Evolutionary conservation across 2,888 invertebrate species (phyloP).

Genomic region (Rhimphoctona megacephalus): DNA sequence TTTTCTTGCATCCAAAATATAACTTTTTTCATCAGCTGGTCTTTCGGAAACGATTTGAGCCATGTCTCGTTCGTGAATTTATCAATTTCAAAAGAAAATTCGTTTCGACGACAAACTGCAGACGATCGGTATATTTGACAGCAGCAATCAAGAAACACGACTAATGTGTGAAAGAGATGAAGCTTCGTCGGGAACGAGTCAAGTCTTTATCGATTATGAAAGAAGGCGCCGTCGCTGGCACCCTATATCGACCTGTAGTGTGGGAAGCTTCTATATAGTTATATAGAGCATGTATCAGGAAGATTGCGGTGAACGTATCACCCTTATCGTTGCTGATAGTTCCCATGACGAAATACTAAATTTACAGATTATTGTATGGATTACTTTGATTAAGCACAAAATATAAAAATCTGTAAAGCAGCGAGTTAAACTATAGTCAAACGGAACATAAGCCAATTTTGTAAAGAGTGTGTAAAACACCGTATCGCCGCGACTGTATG

Average conservation of each 20-base stretch:
- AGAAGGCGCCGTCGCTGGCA: slow-evolving; percentile 41
- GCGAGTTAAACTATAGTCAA: not conserved
- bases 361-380: not conserved
- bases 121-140: not conserved
- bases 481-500: not conserved
- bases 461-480: not conserved
- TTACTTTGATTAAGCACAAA: not conserved
- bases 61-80: slow-evolving; percentile 33
- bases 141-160: slow-evolving; percentile 30
- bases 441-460: not conserved
- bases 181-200: slow-evolving; percentile 34
- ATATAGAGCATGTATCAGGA: not conserved
- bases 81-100: not conserved
- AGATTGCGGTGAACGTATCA: not conserved
- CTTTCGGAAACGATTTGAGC: slow-evolving; percentile 69
- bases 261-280: slow-evolving; percentile 12
- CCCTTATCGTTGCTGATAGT: not conserved
- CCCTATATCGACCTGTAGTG: slow-evolving; percentile 22
- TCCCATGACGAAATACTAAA: not conserved
- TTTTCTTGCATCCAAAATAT: slow-evolving; percentile 81
- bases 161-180: slow-evolving; percentile 30
- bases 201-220: slow-evolving; percentile 60
- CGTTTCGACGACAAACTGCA: not conserved
- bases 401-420: not conserved
- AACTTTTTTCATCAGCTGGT: slow-evolving; percentile 81